Evolutionary conservation across 2,888 invertebrate species (phyloP).

Genomic region (Monoplex corrugatus): DNA sequence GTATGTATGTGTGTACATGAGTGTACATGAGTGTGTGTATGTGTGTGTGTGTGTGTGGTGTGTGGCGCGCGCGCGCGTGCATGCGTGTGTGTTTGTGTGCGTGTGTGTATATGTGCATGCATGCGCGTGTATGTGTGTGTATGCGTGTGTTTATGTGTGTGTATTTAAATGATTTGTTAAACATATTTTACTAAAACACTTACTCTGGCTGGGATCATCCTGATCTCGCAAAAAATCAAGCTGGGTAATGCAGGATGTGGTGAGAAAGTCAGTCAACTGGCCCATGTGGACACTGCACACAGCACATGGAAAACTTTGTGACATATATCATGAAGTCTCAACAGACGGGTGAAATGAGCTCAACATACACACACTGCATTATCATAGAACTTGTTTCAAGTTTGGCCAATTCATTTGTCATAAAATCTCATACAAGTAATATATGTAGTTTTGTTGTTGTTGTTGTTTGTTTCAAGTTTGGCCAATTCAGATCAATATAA

Average conservation of each 20-base stretch:
- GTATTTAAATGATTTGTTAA: background rate
- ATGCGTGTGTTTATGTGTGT: background rate
- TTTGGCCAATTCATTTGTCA: no score
- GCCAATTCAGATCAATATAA: no score
- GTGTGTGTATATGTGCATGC: background rate
- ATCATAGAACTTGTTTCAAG: no score
- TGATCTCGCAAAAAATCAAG: slow-evolving; percentile 89
- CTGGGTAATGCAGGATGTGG: slow-evolving; percentile 98
- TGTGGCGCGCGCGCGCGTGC: background rate
- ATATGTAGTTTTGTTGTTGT: no score
- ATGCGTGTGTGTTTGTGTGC: background rate
- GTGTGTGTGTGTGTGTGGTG: background rate
- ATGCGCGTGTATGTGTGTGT: background rate
- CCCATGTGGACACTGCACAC: slow-evolving; percentile 92
- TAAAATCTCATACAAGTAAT: no score
- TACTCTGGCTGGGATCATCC: slow-evolving; percentile 62
- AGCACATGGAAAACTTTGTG: background rate
- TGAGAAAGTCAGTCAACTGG: slow-evolving; percentile 96
- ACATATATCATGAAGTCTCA: background rate
- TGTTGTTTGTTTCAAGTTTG: no score
- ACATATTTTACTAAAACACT: slow-evolving; percentile 16
- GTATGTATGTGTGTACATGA: no score
- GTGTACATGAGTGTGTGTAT: no score
- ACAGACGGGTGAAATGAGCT: no score
- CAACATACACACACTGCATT: no score